Evolutionary conservation across 2,797 vertebrate species (phyloP).

Genomic region (Hippocampus kuda): DNA sequence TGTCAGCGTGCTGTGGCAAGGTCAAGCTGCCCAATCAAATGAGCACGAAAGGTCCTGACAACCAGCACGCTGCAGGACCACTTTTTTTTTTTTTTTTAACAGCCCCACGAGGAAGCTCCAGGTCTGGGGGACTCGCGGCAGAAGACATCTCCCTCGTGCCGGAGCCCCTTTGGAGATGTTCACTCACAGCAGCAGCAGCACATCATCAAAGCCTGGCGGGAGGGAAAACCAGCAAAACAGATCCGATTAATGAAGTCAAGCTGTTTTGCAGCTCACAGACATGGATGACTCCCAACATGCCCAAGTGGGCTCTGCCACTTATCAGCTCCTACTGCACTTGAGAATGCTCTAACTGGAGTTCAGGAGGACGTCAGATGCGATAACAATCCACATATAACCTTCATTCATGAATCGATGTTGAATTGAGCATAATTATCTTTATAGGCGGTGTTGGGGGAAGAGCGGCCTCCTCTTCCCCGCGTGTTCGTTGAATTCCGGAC

Average conservation of each 20-base stretch:
- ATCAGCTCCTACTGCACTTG: background rate
- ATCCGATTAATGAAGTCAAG: slow-evolving; percentile 23
- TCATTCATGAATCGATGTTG: background rate
- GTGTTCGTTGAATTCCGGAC: too few species aligned
- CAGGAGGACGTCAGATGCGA: background rate
- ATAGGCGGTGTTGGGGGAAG: too few species aligned
- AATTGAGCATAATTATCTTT: background rate
- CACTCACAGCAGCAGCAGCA: background rate
- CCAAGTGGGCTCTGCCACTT: background rate
- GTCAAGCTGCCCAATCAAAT: slow-evolving; percentile 2
- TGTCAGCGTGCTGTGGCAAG: slow-evolving; percentile 5
- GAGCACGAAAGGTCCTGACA: slow-evolving; percentile 3
- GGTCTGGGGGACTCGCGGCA: background rate
- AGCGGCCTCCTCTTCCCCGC: too few species aligned
- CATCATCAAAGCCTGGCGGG: background rate
- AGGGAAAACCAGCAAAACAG: slow-evolving; percentile 8
- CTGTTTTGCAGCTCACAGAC: slow-evolving; percentile 13
- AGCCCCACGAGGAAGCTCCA: background rate
- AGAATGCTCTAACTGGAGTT: background rate
- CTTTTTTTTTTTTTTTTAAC: background rate
- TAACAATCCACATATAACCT: background rate
- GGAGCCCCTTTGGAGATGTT: slow-evolving; percentile 1
- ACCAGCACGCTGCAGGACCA: background rate
- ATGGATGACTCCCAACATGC: slow-evolving; percentile 4
- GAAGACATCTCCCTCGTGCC: background rate